Evolutionary conservation across 2,888 invertebrate species (phyloP), one percentile per base, ranked within the genome.

Genomic region (Eucera pruinosa): DNA sequence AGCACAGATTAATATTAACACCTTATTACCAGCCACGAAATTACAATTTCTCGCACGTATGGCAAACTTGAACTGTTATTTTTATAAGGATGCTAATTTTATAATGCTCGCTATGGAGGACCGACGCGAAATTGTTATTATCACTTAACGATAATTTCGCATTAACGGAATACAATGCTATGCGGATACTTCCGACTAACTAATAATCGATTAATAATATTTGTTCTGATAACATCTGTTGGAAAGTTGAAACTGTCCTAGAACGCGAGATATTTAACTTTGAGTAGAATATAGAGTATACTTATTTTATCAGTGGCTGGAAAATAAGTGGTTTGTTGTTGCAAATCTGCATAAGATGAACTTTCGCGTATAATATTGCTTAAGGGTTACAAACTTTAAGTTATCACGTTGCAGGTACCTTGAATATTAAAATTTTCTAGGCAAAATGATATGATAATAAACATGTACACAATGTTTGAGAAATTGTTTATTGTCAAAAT

Each of bases 1-100:
- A 13, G 27, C 43, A 33, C 41, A 25, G 33, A 76, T 78, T 71
- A 78, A 78, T 76, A 76, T 75, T 76, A 78, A 67, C 78, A 71
- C 78, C 66, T 67, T 71, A 71, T 78, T 71, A 76, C 27, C 58
- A 13, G 58, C 50, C 45, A 15, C 66, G 47, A 41, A 62, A 50
- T 65, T 65, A 62, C 43, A 75, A 66, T 78, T 50, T 68, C 68
- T 27, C 48, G 18, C 50, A 45, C 20, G 18, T n/a, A 27, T 23
- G 30, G 7, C 23, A n/a, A 20, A 64, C 48, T 65, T 43, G 5
- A 43, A 33, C 41, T 20, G 25, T 43, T 48, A 52, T 36, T 67
- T 52, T 77, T 41, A 39, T 33, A 50, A 55, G 33, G 25, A 6
- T 11, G 23, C 45, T 30, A 47, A 62, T 68, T 61, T 60, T 66